Conservation (phyloP, 1,140 invertebrate species). For the Panagrolaimus sp. region DNA sequence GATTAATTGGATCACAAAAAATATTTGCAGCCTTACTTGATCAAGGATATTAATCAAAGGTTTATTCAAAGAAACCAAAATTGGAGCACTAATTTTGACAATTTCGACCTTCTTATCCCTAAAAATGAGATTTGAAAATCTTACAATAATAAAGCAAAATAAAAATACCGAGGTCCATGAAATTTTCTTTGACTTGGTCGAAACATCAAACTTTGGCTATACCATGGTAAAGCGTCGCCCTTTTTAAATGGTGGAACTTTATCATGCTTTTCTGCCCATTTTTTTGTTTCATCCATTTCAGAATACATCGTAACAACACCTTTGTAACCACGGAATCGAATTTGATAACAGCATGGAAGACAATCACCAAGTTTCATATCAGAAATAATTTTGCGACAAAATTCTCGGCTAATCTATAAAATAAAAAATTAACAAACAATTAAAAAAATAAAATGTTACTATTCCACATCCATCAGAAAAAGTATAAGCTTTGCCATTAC, state of each 20-base stretch:
- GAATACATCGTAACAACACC: slow-evolving; percentile 38
- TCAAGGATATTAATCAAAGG: slow-evolving; percentile 61
- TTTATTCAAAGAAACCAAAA: slow-evolving; percentile 61
- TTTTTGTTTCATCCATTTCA: slow-evolving; percentile 31
- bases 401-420: background rate
- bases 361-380: slow-evolving; percentile 9
- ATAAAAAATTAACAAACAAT: too few species aligned
- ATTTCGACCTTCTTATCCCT: slow-evolving; percentile 50
- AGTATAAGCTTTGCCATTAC: background rate
- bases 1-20: background rate
- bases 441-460: slow-evolving; percentile 13
- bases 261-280: slow-evolving; percentile 27
- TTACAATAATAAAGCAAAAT: too few species aligned
- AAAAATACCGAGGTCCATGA: background rate
- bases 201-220: background rate
- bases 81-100: slow-evolving; percentile 60
- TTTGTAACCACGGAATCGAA: slow-evolving; percentile 44
- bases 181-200: background rate
- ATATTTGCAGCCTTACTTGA: slow-evolving; percentile 37
- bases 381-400: slow-evolving; percentile 15
- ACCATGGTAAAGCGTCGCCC: background rate
- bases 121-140: too few species aligned
- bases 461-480: slow-evolving; percentile 16
- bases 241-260: too few species aligned
- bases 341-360: background rate